Conservation (phyloP, 2,113 vertebrate species). For the Eptesicus fuscus region DNA sequence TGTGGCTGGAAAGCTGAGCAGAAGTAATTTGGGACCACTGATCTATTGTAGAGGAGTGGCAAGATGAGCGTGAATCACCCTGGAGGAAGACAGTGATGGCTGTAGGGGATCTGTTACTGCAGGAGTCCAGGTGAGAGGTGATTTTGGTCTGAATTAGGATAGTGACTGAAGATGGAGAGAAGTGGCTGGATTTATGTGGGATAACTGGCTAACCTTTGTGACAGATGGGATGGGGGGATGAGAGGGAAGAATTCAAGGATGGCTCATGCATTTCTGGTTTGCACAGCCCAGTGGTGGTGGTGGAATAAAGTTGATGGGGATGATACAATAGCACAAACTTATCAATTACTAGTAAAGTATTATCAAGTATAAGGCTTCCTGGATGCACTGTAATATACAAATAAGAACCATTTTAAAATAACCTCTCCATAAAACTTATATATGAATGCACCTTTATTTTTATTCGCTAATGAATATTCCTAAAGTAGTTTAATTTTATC, state of each 20-base stretch:
- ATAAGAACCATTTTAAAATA: slow-evolving; percentile 6
- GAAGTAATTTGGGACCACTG: too few species aligned
- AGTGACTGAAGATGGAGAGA: background rate
- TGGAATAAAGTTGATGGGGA: background rate
- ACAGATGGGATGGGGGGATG: background rate
- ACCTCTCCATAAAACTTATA: background rate
- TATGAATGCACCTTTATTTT: background rate
- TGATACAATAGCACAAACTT: background rate
- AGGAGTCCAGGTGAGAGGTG: background rate
- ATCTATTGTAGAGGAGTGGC: background rate
- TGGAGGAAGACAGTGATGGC: background rate
- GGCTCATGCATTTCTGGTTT: background rate
- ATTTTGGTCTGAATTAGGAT: background rate
- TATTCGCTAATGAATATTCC: background rate
- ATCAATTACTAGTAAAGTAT: background rate
- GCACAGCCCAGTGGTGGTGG: background rate
- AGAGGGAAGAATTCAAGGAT: background rate
- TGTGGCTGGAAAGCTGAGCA: background rate
- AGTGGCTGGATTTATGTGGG: background rate
- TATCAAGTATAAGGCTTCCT: background rate
- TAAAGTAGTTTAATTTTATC: slow-evolving; percentile 8
- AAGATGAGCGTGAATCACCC: background rate
- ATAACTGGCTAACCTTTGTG: background rate
- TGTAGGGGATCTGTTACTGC: background rate
- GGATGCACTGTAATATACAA: background rate